Conservation (phyloP, 2,888 invertebrate genomes). For the Frankliniella intonsa region DNA sequence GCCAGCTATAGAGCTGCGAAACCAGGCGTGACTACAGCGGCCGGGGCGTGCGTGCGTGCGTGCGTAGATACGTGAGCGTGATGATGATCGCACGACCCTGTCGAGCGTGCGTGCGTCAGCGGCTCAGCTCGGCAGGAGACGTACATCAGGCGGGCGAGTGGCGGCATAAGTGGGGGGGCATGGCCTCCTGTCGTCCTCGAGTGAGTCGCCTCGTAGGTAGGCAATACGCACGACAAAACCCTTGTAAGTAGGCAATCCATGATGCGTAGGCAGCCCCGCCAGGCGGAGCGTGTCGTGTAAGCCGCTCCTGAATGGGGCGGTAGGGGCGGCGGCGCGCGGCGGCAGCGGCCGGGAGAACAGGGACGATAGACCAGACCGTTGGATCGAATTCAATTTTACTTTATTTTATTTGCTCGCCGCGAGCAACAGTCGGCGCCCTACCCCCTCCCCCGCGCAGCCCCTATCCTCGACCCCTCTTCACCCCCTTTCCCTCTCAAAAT, state of each 20-base stretch:
- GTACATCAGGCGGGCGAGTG: background rate
- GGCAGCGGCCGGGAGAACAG: background rate
- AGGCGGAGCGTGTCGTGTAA: too few relatives aligned
- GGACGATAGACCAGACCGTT: background rate
- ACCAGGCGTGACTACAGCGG: background rate
- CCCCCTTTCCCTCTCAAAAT: background rate
- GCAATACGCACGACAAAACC: too few relatives aligned
- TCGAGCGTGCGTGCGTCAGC: background rate
- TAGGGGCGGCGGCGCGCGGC: too few relatives aligned
- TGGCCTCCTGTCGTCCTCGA: too few relatives aligned
- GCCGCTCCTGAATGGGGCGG: too few relatives aligned
- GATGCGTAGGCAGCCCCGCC: too few relatives aligned
- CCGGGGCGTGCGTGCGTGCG: slow-evolving; percentile 3
- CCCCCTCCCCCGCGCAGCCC: too few relatives aligned
- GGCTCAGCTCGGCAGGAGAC: background rate
- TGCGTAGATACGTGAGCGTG: background rate
- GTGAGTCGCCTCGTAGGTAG: too few relatives aligned
- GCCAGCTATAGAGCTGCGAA: background rate
- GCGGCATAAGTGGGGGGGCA: background rate
- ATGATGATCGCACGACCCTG: background rate
- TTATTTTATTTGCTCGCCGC: background rate
- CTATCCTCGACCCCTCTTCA: background rate
- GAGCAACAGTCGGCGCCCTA: background rate
- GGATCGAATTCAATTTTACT: background rate
- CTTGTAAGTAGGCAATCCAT: too few relatives aligned